Conservation (phyloP, 2,113 vertebrate species). For the Cyanistes caeruleus region DNA sequence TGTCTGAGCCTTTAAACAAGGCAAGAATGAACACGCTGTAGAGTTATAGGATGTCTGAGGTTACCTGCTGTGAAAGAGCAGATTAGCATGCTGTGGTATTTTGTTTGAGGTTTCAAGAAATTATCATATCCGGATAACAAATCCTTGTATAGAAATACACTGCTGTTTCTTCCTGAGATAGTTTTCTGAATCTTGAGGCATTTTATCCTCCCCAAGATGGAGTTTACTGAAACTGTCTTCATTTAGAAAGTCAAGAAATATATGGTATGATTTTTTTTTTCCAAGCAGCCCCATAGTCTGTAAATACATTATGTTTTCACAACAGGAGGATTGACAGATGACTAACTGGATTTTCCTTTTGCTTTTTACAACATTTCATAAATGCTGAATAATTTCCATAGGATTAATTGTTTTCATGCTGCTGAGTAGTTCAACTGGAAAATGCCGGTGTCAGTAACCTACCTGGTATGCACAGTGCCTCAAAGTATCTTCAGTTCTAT, state of each 20-base stretch:
- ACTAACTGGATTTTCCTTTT: constrained; percentile 23
- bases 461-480: accelerated
- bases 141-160: neutral
- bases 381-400: constrained; percentile 12
- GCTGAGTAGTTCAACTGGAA: neutral
- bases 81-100: constrained; percentile 45
- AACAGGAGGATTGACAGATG: neutral
- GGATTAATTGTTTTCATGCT: neutral
- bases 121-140: neutral
- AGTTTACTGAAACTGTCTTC: neutral
- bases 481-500: neutral
- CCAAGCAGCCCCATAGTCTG: neutral
- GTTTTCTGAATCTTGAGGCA: neutral
- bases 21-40: neutral
- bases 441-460: neutral
- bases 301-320: neutral
- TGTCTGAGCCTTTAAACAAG: neutral
- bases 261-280: neutral
- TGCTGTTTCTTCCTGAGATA: neutral
- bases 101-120: constrained; percentile 29
- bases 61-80: constrained; percentile 42
- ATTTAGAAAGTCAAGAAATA: neutral
- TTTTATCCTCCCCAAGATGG: neutral
- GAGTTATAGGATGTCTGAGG: neutral
- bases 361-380: neutral